Conservation (phyloP, 2,888 invertebrate genomes). For the Cantharis nigra region DNA sequence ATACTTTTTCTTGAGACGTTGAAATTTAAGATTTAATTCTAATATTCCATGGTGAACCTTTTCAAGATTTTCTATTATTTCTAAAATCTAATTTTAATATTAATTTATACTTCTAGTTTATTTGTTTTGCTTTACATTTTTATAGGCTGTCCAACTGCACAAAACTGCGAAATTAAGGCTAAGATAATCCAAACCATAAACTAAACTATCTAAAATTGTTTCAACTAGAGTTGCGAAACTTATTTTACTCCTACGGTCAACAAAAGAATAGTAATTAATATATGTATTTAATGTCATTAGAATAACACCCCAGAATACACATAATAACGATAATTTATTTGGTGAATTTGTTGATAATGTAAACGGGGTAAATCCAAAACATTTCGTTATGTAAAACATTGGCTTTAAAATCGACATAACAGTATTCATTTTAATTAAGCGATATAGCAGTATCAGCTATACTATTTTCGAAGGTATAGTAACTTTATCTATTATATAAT, state of each 20-base stretch:
- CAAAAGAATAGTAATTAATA: not conserved
- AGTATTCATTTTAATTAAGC: not conserved
- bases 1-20: not conserved
- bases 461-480: no score
- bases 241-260: rapidly evolving
- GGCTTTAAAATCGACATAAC: not conserved
- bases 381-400: not conserved
- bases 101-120: not conserved
- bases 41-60: not conserved
- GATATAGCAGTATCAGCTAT: no score
- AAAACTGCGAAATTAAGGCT: not conserved
- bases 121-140: not conserved
- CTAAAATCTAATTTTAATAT: not conserved
- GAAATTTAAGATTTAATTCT: not conserved
- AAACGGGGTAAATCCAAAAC: not conserved
- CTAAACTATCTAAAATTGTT: not conserved
- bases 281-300: not conserved
- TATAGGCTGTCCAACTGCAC: not conserved
- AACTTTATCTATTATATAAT: no score
- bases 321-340: not conserved
- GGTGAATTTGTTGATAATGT: not conserved
- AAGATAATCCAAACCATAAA: not conserved
- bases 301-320: not conserved
- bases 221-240: not conserved
- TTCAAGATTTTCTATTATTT: not conserved